Percentiles rank a stretch among this genome's conserved stretches.
phyloP scores from a whole-genome alignment of 2,888 invertebrate species.

The Pristionchus japonicus region DNA sequence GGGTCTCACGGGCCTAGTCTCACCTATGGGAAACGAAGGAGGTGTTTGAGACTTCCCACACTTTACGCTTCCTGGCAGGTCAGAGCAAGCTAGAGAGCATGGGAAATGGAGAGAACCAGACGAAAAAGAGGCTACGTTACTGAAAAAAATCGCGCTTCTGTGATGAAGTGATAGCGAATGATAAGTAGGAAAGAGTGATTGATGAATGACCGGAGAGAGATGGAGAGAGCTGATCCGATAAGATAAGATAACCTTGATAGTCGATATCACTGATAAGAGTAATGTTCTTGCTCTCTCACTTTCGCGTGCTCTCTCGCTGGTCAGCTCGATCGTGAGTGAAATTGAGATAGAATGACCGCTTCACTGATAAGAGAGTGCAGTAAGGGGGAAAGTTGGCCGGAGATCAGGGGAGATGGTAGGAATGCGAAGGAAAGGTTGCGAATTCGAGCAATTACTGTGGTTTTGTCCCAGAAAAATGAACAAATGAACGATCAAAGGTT shows the following conservation, averaged over 20 bases:
- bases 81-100: not conserved
- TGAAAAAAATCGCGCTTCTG: not conserved
- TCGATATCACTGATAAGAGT: conserved; percentile 23
- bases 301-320: not conserved
- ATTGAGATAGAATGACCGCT: too few relatives aligned
- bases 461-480: too few relatives aligned
- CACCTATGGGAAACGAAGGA: conserved; percentile 1
- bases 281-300: not conserved
- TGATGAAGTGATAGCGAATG: not conserved
- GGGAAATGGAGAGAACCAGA: too few relatives aligned
- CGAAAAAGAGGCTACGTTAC: not conserved
- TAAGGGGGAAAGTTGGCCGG: not conserved
- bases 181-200: too few relatives aligned
- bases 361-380: conserved; percentile 6
- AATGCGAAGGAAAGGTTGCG: not conserved
- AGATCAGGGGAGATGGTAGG: not conserved
- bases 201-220: too few relatives aligned
- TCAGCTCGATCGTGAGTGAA: too few relatives aligned
- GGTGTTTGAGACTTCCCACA: not conserved
- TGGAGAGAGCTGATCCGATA: too few relatives aligned
- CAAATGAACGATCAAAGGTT: too few relatives aligned
- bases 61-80: not conserved
- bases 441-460: too few relatives aligned
- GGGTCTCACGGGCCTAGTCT: not conserved
- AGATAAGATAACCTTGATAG: conserved; percentile 4